phyloP scores from a whole-genome alignment of 37 sponge, comb jelly and placozoan species.

The Oscarella lobularis region DNA sequence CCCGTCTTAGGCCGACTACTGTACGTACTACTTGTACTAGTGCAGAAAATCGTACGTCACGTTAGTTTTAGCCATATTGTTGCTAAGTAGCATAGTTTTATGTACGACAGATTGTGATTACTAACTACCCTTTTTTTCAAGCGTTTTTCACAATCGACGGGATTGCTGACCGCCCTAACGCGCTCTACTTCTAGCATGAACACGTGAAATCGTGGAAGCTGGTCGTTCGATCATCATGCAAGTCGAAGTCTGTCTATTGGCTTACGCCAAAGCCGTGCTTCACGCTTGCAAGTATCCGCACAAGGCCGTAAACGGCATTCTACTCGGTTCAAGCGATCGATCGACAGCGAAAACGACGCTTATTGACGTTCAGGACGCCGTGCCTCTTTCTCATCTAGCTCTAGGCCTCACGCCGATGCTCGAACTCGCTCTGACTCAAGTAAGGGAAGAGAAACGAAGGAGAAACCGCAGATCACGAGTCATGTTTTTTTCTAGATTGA shows the following conservation, averaged over 20 bases:
- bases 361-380: slow-evolving; percentile 34
- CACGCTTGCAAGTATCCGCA: slow-evolving; percentile 77
- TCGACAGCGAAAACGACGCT: too few relatives aligned
- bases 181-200: too few relatives aligned
- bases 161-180: too few relatives aligned
- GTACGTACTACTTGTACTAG: too few relatives aligned
- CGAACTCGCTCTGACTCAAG: slow-evolving; percentile 67
- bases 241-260: slow-evolving; percentile 22
- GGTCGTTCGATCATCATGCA: slow-evolving; percentile 9
- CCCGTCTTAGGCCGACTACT: not conserved
- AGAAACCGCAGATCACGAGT: not conserved
- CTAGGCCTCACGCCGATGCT: slow-evolving; percentile 59
- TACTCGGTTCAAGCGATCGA: slow-evolving; percentile 44
- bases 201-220: too few relatives aligned
- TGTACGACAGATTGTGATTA: too few relatives aligned
- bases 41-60: not conserved
- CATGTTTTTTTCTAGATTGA: slow-evolving; percentile 40
- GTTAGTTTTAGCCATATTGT: not conserved
- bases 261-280: slow-evolving; percentile 49
- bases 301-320: slow-evolving; percentile 54
- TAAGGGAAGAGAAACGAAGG: too few relatives aligned
- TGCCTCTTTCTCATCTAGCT: slow-evolving; percentile 56
- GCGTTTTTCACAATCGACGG: too few relatives aligned
- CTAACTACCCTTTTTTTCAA: too few relatives aligned
- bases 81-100: too few relatives aligned